phyloP scores from a whole-genome alignment of 2,888 invertebrate species.

The Ennomos erosarius region DNA sequence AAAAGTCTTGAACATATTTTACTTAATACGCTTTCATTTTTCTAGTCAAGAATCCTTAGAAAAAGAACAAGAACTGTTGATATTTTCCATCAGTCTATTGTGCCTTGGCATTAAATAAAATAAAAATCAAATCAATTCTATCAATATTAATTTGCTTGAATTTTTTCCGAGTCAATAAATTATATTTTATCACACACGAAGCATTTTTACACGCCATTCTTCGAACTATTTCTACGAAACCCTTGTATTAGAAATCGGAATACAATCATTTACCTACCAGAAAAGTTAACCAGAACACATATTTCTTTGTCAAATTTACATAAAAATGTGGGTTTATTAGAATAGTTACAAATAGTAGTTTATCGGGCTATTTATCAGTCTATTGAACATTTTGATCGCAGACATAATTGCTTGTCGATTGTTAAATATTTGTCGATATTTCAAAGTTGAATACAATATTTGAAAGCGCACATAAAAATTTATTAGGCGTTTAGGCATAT shows the following conservation, averaged over 20 bases:
- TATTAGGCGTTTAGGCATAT: slow-evolving; percentile 1
- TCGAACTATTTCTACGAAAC: neutral
- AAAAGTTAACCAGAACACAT: slow-evolving; percentile 13
- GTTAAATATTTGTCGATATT: slow-evolving; percentile 1
- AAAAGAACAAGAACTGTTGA: too few relatives aligned
- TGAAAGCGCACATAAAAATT: slow-evolving; percentile 3
- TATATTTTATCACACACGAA: too few relatives aligned
- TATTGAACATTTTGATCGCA: slow-evolving; percentile 10
- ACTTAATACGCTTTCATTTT: too few relatives aligned
- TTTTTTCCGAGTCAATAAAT: too few relatives aligned
- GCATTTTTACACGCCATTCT: too few relatives aligned
- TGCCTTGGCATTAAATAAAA: too few relatives aligned
- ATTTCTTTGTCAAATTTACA: slow-evolving; percentile 18
- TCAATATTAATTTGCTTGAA: too few relatives aligned
- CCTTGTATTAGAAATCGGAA: neutral
- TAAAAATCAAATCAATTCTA: too few relatives aligned
- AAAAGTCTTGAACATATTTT: too few relatives aligned
- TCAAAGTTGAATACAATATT: neutral
- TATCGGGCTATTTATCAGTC: slow-evolving; percentile 12
- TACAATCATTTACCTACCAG: slow-evolving; percentile 4
- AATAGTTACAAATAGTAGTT: slow-evolving; percentile 15
- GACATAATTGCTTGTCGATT: slow-evolving; percentile 21
- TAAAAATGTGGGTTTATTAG: slow-evolving; percentile 17
- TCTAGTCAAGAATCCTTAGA: too few relatives aligned
- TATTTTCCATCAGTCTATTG: too few relatives aligned